Evolutionary conservation across 1,140 invertebrate genomes (phyloP).

Genomic region (Drosophila sproati): DNA sequence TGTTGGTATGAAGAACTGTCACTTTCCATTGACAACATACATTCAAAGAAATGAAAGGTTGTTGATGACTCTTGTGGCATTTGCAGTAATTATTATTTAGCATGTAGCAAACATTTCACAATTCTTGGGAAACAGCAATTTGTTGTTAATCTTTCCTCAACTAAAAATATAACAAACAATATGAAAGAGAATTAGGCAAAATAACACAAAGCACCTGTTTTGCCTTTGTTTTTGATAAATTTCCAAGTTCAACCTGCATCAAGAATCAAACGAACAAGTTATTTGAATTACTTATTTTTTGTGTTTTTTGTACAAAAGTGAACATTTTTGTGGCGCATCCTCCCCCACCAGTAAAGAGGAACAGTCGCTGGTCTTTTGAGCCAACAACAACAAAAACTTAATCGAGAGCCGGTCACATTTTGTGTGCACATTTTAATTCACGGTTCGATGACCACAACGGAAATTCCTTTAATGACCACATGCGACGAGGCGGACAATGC

Average conservation of each 20-base stretch:
- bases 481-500: conserved; percentile 61
- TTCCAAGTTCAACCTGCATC: conserved; percentile 29
- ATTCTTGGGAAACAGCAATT: background rate
- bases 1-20: too few species aligned
- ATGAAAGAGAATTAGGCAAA: background rate
- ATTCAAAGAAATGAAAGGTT: too few species aligned
- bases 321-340: conserved; percentile 34
- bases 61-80: too few species aligned
- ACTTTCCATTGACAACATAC: too few species aligned
- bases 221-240: background rate
- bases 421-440: conserved; percentile 70
- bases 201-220: conserved; percentile 29
- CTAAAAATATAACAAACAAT: background rate
- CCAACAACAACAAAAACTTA: background rate
- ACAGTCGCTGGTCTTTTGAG: background rate
- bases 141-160: background rate
- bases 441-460: conserved; percentile 70
- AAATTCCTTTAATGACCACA: conserved; percentile 78
- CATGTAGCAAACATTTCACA: too few species aligned
- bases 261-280: conserved; percentile 32
- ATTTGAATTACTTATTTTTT: conserved; percentile 28
- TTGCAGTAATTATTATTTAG: too few species aligned
- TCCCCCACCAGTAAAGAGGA: background rate
- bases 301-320: conserved; percentile 7
- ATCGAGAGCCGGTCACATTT: conserved; percentile 18